A percentile compares a stretch with the other conserved stretches of the same genome.
phyloP scores from a whole-genome alignment of 37 sponge, comb jelly and placozoan genomes.

The Hormiphora californensis region DNA sequence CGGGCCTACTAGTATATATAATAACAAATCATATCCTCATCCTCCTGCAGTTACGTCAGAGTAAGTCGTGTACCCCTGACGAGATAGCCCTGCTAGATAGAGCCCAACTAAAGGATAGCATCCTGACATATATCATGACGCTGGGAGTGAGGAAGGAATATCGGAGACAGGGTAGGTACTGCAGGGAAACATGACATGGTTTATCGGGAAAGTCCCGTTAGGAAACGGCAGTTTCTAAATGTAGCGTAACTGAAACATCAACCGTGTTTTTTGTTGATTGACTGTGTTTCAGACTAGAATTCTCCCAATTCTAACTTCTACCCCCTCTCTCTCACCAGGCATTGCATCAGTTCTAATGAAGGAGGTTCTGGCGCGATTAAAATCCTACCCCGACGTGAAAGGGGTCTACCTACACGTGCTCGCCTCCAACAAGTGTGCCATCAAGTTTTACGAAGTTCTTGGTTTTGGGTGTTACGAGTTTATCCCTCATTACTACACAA shows the following conservation, averaged over 20 bases:
- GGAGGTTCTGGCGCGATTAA: neutral
- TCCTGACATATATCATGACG: slow-evolving; percentile 28
- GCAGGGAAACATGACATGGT: too few species aligned
- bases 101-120: neutral
- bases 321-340: neutral
- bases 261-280: too few species aligned
- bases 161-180: neutral
- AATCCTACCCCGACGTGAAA: neutral
- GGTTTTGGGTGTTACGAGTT: slow-evolving; percentile 21
- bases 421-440: slow-evolving; percentile 41
- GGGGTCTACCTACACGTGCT: slow-evolving; percentile 55
- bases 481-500: slow-evolving; percentile 34
- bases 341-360: neutral
- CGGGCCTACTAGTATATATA: too few species aligned
- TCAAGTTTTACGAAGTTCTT: slow-evolving; percentile 47
- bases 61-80: slow-evolving; percentile 8
- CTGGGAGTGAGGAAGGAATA: neutral
- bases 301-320: too few species aligned
- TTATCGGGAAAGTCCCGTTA: too few species aligned
- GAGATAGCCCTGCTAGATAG: slow-evolving; percentile 5
- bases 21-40: too few species aligned
- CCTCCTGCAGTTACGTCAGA: neutral
- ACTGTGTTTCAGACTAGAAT: too few species aligned
- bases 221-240: too few species aligned
- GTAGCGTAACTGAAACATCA: too few species aligned